These are phyloP conservation scores for Bradypus variegatus DNA, from an alignment of 2,797 vertebrate genomes.

Conservation along the genomic window DNA sequence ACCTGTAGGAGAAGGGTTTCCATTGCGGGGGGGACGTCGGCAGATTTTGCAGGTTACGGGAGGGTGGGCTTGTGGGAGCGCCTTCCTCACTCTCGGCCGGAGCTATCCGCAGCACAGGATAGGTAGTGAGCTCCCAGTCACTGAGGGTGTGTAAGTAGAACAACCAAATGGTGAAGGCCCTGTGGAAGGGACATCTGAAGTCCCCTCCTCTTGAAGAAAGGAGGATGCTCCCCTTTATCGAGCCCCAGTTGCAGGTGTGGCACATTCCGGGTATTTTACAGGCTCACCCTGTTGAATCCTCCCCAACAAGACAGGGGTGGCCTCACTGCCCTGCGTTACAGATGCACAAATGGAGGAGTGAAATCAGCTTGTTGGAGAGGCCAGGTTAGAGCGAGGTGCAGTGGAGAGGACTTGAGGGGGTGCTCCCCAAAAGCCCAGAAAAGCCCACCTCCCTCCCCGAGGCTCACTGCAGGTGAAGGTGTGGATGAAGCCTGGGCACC, in stretches of 20 bases:
- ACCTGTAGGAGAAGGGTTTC: not conserved
- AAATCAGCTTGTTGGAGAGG: rapidly evolving
- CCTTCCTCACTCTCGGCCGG: not conserved
- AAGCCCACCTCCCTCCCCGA: not conserved
- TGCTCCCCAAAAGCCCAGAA: too few species aligned
- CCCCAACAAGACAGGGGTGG: not conserved
- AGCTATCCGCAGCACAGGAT: too few species aligned
- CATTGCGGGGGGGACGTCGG: rapidly evolving
- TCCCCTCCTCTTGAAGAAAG: not conserved
- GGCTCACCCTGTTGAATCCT: too few species aligned
- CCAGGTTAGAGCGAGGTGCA: rapidly evolving
- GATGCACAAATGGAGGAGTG: rapidly evolving
- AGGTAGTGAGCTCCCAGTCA: not conserved
- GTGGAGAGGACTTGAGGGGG: not conserved
- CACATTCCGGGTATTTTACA: too few species aligned
- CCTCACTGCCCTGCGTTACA: rapidly evolving
- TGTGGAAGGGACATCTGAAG: not conserved
- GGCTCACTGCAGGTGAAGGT: not conserved
- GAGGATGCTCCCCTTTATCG: rapidly evolving
- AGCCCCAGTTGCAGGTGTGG: not conserved
- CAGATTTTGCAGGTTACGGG: rapidly evolving
- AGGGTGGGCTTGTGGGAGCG: not conserved
- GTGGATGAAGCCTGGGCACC: not conserved
- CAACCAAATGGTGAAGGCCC: not conserved
- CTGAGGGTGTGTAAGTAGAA: not conserved